Conservation (phyloP, 1,140 invertebrate species). For the Vanessa tameamea region DNA sequence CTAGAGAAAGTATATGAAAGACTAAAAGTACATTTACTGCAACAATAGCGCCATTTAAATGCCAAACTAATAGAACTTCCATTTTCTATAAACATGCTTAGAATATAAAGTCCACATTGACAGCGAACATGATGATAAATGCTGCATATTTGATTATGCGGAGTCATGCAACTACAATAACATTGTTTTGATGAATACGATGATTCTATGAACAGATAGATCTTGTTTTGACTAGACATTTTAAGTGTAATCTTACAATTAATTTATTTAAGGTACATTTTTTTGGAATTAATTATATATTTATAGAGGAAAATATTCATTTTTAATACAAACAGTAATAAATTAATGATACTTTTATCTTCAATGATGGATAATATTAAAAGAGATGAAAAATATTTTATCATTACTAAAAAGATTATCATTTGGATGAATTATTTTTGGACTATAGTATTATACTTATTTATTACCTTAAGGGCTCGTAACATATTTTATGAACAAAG, state of each 20-base stretch:
- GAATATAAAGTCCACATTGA: constrained; percentile 16
- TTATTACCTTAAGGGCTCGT: constrained; percentile 16
- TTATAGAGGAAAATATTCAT: too few species aligned
- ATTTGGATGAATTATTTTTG: constrained; percentile 1
- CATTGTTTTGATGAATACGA: constrained; percentile 25
- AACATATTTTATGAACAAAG: constrained; percentile 50
- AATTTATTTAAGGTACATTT: too few species aligned
- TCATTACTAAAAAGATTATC: too few species aligned
- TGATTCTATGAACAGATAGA: neutral
- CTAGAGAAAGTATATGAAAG: constrained; percentile 64
- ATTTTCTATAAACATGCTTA: constrained; percentile 33
- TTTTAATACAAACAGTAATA: too few species aligned
- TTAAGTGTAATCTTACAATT: too few species aligned
- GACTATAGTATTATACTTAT: constrained; percentile 36
- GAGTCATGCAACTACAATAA: constrained; percentile 42
- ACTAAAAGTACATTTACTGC: constrained; percentile 42
- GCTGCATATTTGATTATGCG: constrained; percentile 38
- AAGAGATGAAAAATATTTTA: too few species aligned
- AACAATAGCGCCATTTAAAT: constrained; percentile 48
- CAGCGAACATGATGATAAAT: constrained; percentile 41
- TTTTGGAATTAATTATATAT: too few species aligned
- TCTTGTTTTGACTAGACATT: too few species aligned
- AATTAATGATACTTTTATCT: too few species aligned
- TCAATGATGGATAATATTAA: too few species aligned
- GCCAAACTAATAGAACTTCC: constrained; percentile 39